phyloP scores from a whole-genome alignment of 2,888 invertebrate genomes.

The Synanthedon formicaeformis region DNA sequence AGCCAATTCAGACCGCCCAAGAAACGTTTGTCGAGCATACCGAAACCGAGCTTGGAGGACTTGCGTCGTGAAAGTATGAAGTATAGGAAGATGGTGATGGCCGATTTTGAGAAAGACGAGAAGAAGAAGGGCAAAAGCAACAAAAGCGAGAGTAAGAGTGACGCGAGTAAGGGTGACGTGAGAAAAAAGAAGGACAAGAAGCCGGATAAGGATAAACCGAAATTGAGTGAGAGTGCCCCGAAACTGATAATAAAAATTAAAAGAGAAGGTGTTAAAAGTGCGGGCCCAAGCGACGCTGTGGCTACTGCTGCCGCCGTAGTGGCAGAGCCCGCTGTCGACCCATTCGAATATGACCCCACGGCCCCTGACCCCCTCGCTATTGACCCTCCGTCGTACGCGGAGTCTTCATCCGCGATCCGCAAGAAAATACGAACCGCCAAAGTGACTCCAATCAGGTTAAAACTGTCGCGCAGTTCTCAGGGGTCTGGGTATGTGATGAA shows the following conservation, averaged over 20 bases:
- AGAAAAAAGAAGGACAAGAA: slow-evolving; percentile 69
- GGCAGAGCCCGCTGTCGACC: slow-evolving; percentile 43
- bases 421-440: slow-evolving; percentile 70
- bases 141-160: slow-evolving; percentile 43
- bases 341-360: slow-evolving; percentile 58
- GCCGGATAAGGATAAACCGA: slow-evolving; percentile 67
- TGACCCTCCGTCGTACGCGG: slow-evolving; percentile 50
- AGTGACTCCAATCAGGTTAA: slow-evolving; percentile 85
- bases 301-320: slow-evolving; percentile 36
- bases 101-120: slow-evolving; percentile 80
- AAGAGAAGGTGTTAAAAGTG: slow-evolving; percentile 22
- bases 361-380: slow-evolving; percentile 58
- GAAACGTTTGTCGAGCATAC: slow-evolving; percentile 76
- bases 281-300: slow-evolving; percentile 19
- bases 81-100: slow-evolving; percentile 85
- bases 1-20: slow-evolving; percentile 80
- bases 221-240: slow-evolving; percentile 72
- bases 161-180: slow-evolving; percentile 22
- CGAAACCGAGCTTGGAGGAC: slow-evolving; percentile 82
- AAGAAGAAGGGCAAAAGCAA: slow-evolving; percentile 51
- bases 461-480: slow-evolving; percentile 83
- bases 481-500: slow-evolving; percentile 78
- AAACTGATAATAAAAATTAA: slow-evolving; percentile 84
- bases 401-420: slow-evolving; percentile 53
- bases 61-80: slow-evolving; percentile 89